Percentiles rank a stretch among this genome's conserved stretches.
These are phyloP conservation scores for Calcarius lapponicus DNA, from an alignment of 2,797 vertebrate genomes.

Conservation along the genomic window DNA sequence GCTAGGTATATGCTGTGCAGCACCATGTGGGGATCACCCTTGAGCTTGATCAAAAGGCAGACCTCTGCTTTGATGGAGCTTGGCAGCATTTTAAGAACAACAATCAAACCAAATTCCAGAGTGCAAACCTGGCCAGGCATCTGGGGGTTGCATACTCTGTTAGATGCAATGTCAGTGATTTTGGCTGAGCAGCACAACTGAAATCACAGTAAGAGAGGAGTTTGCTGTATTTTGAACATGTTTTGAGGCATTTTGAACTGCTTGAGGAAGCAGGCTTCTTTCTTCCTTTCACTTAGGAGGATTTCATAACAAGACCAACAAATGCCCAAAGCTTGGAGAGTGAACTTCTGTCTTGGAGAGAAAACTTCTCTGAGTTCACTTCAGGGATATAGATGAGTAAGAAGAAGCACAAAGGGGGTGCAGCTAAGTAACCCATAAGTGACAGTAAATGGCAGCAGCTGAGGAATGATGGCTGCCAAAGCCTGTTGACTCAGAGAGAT, in stretches of 20 bases:
- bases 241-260: background rate
- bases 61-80: background rate
- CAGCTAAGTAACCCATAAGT: background rate
- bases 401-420: background rate
- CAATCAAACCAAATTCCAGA: background rate
- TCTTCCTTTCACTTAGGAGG: background rate
- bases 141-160: background rate
- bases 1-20: background rate
- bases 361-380: background rate
- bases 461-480: background rate
- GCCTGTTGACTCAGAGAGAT: background rate
- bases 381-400: background rate
- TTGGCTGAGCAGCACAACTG: background rate
- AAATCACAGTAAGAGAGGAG: background rate
- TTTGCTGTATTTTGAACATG: background rate
- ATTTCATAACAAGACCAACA: background rate
- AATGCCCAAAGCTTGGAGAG: background rate
- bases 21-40: background rate
- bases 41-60: background rate
- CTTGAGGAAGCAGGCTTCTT: background rate
- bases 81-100: background rate
- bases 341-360: background rate
- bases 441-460: background rate
- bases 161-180: background rate
- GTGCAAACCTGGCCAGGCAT: background rate